Evolutionary conservation across 2,888 invertebrate species (phyloP).

Genomic region (Anorthoa munda): DNA sequence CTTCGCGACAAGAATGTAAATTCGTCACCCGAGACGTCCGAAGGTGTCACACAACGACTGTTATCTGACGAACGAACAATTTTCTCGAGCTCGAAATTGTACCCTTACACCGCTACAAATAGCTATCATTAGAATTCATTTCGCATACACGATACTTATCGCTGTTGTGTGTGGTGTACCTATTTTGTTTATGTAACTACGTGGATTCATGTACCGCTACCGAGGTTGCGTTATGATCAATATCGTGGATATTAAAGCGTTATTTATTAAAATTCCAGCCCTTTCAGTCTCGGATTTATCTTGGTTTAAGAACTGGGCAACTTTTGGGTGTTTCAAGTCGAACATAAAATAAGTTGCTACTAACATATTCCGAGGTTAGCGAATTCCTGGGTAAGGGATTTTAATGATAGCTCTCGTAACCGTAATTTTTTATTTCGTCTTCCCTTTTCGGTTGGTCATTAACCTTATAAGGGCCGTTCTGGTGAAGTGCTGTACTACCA

Average conservation of each 20-base stretch:
- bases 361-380: conserved; percentile 66
- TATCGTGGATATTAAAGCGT: conserved; percentile 64
- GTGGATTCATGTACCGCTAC: conserved; percentile 66
- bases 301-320: conserved; percentile 57
- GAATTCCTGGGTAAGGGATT: conserved; percentile 67
- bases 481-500: conserved; percentile 50
- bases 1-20: conserved; percentile 80
- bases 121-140: conserved; percentile 77
- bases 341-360: conserved; percentile 64
- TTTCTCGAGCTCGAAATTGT: conserved; percentile 72
- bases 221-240: conserved; percentile 64
- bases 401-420: conserved; percentile 69
- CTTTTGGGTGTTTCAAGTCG: conserved; percentile 54
- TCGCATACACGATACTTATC: conserved; percentile 75
- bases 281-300: conserved; percentile 57
- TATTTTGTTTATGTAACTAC: conserved; percentile 71
- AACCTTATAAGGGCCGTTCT: conserved; percentile 60
- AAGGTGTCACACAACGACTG: conserved; percentile 79
- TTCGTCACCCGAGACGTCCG: conserved; percentile 79
- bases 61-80: conserved; percentile 78
- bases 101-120: conserved; percentile 67
- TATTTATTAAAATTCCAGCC: conserved; percentile 61
- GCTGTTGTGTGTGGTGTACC: conserved; percentile 64
- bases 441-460: conserved; percentile 65
- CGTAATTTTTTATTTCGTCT: conserved; percentile 70